Evolutionary conservation across 2,797 vertebrate species (phyloP).

Genomic region (Apogon hyalosoma): DNA sequence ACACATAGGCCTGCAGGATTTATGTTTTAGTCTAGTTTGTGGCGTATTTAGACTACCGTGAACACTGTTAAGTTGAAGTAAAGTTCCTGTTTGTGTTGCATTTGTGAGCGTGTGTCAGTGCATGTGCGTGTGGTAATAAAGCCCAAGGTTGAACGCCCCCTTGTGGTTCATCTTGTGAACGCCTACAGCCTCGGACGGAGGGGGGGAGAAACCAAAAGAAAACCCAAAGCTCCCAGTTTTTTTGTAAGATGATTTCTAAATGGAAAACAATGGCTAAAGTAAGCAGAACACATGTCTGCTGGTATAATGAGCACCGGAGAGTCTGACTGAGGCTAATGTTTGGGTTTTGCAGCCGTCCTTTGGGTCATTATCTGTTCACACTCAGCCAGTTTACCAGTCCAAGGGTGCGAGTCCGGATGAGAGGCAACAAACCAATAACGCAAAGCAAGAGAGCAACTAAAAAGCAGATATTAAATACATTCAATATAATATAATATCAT

Average conservation of each 20-base stretch:
- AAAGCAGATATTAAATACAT: constrained; percentile 34
- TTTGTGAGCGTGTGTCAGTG: constrained; percentile 3
- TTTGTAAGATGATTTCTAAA: background rate
- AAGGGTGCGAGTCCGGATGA: background rate
- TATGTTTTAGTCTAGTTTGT: background rate
- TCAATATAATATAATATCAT: constrained; percentile 24
- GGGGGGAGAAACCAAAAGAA: constrained; percentile 3
- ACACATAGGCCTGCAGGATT: background rate
- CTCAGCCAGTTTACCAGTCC: background rate
- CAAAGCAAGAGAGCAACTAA: constrained; percentile 11
- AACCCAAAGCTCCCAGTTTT: background rate
- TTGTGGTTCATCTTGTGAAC: constrained; percentile 65
- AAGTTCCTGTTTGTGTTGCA: constrained; percentile 25
- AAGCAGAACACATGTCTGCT: background rate
- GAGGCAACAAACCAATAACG: constrained; percentile 2
- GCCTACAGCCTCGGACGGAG: background rate
- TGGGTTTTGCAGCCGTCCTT: constrained; percentile 2
- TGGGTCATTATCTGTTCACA: background rate
- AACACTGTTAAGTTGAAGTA: constrained; percentile 4
- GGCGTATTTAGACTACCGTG: background rate
- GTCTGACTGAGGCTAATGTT: background rate
- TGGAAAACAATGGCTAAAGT: background rate
- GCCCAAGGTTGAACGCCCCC: constrained; percentile 73
- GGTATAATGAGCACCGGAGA: background rate
- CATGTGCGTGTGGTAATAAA: background rate